A percentile compares a stretch with the other conserved stretches of the same genome.
Conservation (phyloP, 2,113 vertebrate genomes). For the Sula dactylatra region DNA sequence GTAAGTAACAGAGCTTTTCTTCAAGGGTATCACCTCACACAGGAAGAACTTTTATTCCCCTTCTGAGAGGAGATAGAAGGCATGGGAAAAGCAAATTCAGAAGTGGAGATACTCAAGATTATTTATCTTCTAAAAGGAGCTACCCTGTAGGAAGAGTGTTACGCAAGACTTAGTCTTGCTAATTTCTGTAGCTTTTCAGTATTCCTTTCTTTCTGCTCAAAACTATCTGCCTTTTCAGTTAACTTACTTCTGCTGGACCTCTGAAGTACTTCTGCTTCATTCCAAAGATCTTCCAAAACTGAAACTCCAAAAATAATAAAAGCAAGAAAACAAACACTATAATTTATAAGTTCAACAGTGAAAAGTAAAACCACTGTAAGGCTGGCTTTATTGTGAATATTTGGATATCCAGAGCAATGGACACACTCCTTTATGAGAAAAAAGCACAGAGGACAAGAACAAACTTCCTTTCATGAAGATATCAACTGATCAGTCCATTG, state of each 20-base stretch:
- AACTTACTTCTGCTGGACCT: not conserved
- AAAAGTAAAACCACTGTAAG: not conserved
- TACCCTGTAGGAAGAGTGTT: not conserved
- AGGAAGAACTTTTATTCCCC: not conserved
- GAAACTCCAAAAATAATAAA: not conserved
- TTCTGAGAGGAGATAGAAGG: not conserved
- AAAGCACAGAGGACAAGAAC: not conserved
- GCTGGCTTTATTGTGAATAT: not conserved
- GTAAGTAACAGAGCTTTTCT: not conserved
- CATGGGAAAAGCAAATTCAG: not conserved
- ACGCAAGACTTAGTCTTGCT: not conserved
- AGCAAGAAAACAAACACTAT: not conserved
- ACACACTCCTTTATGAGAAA: not conserved
- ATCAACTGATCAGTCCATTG: not conserved
- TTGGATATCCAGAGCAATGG: not conserved
- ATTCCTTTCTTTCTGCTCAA: not conserved
- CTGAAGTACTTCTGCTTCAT: not conserved
- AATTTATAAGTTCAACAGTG: not conserved
- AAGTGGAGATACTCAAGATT: not conserved
- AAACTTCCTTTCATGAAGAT: not conserved
- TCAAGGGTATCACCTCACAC: not conserved
- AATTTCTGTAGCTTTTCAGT: not conserved
- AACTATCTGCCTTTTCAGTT: not conserved
- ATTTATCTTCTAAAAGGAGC: not conserved
- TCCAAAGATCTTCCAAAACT: not conserved